Conservation (phyloP, 2,888 invertebrate genomes). For the Lasioglossum leucozonium region DNA sequence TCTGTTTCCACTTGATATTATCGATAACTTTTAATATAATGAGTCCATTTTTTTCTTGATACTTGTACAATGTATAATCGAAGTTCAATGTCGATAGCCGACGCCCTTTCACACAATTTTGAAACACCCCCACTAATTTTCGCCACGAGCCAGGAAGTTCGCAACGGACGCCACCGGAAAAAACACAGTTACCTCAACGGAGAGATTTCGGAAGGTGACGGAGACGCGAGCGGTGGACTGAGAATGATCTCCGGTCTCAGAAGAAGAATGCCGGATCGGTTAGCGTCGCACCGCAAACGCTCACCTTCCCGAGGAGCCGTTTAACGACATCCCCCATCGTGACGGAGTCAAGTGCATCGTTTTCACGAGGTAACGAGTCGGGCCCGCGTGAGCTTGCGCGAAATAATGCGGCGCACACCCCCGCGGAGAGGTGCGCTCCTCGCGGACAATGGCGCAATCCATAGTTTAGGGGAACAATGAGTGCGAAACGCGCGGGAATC, state of each 20-base stretch:
- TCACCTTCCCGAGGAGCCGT: neutral
- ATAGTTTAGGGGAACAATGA: constrained; percentile 80
- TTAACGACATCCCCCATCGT: neutral
- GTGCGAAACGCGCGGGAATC: constrained; percentile 78
- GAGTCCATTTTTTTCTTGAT: too few species aligned
- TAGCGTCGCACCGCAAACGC: constrained; percentile 1
- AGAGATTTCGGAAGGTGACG: neutral
- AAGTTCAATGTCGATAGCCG: too few species aligned
- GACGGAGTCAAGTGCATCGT: constrained; percentile 56
- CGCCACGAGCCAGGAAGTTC: neutral
- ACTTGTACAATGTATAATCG: too few species aligned
- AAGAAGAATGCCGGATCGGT: constrained; percentile 9
- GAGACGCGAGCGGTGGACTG: neutral
- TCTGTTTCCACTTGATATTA: too few species aligned
- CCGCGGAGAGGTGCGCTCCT: constrained; percentile 35
- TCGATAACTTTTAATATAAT: too few species aligned
- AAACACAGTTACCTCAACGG: neutral
- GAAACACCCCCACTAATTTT: too few species aligned
- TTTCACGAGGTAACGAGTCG: constrained; percentile 40
- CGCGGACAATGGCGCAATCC: constrained; percentile 78
- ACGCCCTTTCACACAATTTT: too few species aligned
- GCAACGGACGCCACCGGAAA: neutral
- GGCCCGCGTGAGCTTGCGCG: constrained; percentile 36
- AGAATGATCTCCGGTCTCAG: neutral
- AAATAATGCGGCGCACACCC: constrained; percentile 46